Evolutionary conservation across 2,888 invertebrate species (phyloP), one percentile per base, ranked within the genome.

Genomic region (Microctonus brassicae): DNA sequence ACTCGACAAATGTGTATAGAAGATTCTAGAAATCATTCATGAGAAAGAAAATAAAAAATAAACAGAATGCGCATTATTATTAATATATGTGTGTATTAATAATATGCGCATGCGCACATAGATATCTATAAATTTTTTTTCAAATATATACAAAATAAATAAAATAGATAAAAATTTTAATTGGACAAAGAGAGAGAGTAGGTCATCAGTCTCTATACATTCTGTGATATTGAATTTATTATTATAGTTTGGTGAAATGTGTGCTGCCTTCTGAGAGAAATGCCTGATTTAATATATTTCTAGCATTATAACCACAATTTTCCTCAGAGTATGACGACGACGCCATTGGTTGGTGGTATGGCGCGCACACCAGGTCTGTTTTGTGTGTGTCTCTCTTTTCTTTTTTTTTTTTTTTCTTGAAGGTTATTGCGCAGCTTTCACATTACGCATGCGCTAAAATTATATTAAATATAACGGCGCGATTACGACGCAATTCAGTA

Each of bases 341-440:
- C n/a, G n/a, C n/a, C n/a, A n/a, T n/a, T n/a, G n/a, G n/a, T n/a
- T n/a, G n/a, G n/a, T 11, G 13, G 1, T n/a, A n/a, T n/a, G n/a
- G n/a, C n/a, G n/a, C n/a, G n/a, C n/a, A n/a, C n/a, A n/a, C n/a
- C n/a, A n/a, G n/a, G n/a, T n/a, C n/a, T n/a, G n/a, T n/a, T n/a
- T n/a, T n/a, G n/a, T n/a, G 13, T n/a, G 11, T 36, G n/a, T 2
- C n/a, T 13, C 3, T 39, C 39, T 39, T 39, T 13, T 5, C 11
- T 13, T 4, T 39, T 39, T 2, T 39, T 36, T 11, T 4, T 5
- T n/a, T 13, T 3, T 13, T 2, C n/a, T 47, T 47, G 47, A 47
- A 47, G 47, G 47, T 47, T 42, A 17, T n/a, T n/a, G 47, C 64
- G 63, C 39, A 57, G 64, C 33, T n/a, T 0, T n/a, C 34, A 6